Percentiles rank a stretch among this genome's conserved stretches.
Evolutionary conservation across 2,113 vertebrate species (phyloP).

Genomic region (Pelodiscus sinensis): DNA sequence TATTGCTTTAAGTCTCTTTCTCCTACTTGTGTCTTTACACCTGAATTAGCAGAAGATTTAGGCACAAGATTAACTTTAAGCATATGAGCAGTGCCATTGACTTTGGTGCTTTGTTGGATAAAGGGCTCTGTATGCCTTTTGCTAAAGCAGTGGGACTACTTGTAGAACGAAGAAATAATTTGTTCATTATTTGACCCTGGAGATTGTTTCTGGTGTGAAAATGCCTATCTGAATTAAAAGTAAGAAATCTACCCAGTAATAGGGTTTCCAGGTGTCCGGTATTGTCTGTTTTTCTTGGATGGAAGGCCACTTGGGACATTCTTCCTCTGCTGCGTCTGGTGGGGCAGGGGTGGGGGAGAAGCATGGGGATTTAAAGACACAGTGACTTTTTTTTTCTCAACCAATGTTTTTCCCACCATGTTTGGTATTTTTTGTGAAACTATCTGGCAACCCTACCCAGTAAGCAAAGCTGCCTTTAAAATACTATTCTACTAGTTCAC

Average conservation of each 20-base stretch:
- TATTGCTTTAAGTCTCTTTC: accelerated
- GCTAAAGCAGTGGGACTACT: background rate
- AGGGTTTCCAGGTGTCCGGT: too few species aligned
- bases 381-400: too few species aligned
- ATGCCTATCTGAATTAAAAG: background rate
- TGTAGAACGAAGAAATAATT: background rate
- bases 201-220: background rate
- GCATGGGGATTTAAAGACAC: too few species aligned
- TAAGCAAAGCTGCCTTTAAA: background rate
- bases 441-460: too few species aligned
- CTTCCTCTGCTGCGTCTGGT: too few species aligned
- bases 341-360: too few species aligned
- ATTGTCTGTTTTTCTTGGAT: too few species aligned
- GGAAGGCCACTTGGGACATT: too few species aligned
- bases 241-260: background rate
- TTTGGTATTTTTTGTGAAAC: too few species aligned
- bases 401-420: too few species aligned
- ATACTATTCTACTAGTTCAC: background rate
- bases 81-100: background rate
- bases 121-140: background rate
- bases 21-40: background rate
- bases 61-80: background rate
- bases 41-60: background rate
- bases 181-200: background rate
- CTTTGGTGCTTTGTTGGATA: background rate